Percentiles rank a stretch among this genome's conserved stretches.
Evolutionary conservation across 2,888 invertebrate species (phyloP).

Genomic region (Sinohyriopsis cumingii): DNA sequence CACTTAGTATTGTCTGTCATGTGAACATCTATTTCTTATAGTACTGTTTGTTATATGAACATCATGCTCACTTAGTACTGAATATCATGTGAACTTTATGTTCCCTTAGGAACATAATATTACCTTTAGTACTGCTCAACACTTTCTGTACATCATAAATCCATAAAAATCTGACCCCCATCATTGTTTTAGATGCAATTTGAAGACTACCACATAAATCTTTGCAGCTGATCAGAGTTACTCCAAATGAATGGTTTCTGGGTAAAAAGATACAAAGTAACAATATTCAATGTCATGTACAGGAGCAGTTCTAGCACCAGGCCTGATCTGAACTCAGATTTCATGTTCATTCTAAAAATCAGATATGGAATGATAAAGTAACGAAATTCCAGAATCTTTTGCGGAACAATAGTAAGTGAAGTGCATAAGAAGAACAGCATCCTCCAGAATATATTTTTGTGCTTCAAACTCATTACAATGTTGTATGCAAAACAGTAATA

Average conservation of each 20-base stretch:
- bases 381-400: slow-evolving; percentile 91
- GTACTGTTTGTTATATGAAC: too few species aligned
- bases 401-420: slow-evolving; percentile 81
- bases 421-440: slow-evolving; percentile 78
- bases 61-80: too few species aligned
- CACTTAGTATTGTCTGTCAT: too few species aligned
- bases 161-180: too few species aligned
- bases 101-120: too few species aligned
- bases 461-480: slow-evolving; percentile 40
- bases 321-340: slow-evolving; percentile 73
- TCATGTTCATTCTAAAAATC: slow-evolving; percentile 80
- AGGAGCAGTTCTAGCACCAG: slow-evolving; percentile 79
- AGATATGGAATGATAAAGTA: slow-evolving; percentile 95
- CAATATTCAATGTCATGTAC: slow-evolving; percentile 80
- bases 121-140: too few species aligned
- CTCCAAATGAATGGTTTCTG: slow-evolving; percentile 86
- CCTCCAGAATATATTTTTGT: slow-evolving; percentile 70
- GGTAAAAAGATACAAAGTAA: slow-evolving; percentile 84
- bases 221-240: slow-evolving; percentile 81
- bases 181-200: too few species aligned
- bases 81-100: too few species aligned
- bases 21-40: too few species aligned
- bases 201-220: slow-evolving; percentile 86
- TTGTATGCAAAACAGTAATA: slow-evolving; percentile 73
- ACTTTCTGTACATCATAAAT: too few species aligned